phyloP scores from a whole-genome alignment of 2,888 invertebrate species.

The Sphaeridia pumilis region DNA sequence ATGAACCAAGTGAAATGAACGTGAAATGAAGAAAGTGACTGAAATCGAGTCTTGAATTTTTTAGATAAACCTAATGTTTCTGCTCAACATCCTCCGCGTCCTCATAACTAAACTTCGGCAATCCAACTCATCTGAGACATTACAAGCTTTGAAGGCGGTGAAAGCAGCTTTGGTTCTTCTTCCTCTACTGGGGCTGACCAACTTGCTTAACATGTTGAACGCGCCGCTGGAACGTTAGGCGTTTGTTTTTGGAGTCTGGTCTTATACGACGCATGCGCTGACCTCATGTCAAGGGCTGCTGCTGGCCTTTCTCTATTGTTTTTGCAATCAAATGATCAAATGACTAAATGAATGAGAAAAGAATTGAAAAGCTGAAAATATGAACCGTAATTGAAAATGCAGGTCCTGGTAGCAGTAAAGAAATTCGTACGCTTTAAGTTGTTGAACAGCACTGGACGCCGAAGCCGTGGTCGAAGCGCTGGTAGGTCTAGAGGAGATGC shows the following conservation, averaged over 20 bases:
- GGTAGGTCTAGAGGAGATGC: too few species aligned
- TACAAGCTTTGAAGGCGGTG: slow-evolving; percentile 66
- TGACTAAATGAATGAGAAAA: too few species aligned
- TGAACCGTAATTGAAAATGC: too few species aligned
- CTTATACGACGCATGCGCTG: slow-evolving; percentile 63
- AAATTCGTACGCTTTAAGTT: slow-evolving; percentile 26
- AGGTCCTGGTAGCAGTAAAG: slow-evolving; percentile 29
- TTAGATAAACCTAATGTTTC: slow-evolving; percentile 64
- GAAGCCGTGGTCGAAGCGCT: too few species aligned
- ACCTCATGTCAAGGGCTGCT: slow-evolving; percentile 76
- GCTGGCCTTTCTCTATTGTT: slow-evolving; percentile 68
- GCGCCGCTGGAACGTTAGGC: slow-evolving; percentile 54
- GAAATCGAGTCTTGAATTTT: too few species aligned
- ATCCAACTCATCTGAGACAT: slow-evolving; percentile 59
- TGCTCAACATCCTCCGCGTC: slow-evolving; percentile 67
- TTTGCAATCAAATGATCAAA: slow-evolving; percentile 55
- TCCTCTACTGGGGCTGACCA: slow-evolving; percentile 69
- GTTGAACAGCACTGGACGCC: too few species aligned
- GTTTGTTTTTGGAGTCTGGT: slow-evolving; percentile 65
- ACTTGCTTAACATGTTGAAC: slow-evolving; percentile 59
- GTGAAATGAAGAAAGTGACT: too few species aligned
- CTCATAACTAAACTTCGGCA: slow-evolving; percentile 61
- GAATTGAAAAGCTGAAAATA: too few species aligned
- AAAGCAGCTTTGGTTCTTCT: slow-evolving; percentile 65
- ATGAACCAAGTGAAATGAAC: too few species aligned